Conservation (phyloP, 1,140 invertebrate genomes). For the Pachypsylla venusta region DNA sequence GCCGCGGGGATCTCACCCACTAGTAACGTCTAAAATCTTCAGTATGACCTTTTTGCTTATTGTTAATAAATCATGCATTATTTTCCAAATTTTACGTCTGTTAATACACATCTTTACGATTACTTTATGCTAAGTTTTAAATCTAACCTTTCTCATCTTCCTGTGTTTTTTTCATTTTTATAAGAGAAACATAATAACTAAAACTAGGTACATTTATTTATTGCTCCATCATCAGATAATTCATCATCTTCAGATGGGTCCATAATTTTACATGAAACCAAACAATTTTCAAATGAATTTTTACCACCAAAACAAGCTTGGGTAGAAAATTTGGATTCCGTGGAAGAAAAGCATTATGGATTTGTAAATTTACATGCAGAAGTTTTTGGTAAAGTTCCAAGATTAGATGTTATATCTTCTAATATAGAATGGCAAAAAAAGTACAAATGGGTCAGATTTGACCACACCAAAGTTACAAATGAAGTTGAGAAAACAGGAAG, state of each 20-base stretch:
- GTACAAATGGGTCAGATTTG: conserved; percentile 63
- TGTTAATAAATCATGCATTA: too few relatives aligned
- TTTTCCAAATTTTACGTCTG: too few relatives aligned
- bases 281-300: background rate
- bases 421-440: conserved; percentile 81
- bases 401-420: conserved; percentile 73
- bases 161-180: too few relatives aligned
- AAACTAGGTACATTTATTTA: too few relatives aligned
- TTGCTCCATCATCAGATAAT: too few relatives aligned
- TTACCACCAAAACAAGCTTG: conserved; percentile 59
- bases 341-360: conserved; percentile 63
- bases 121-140: too few relatives aligned
- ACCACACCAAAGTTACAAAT: conserved; percentile 52
- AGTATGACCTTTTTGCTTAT: too few relatives aligned
- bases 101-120: too few relatives aligned
- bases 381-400: conserved; percentile 63
- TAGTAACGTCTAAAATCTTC: too few relatives aligned
- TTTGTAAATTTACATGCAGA: conserved; percentile 77
- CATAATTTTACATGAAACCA: background rate
- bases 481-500: conserved; percentile 75
- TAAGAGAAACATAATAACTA: too few relatives aligned
- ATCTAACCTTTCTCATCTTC: too few relatives aligned
- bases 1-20: too few relatives aligned
- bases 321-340: conserved; percentile 75
- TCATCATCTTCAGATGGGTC: background rate